Conservation (phyloP, 2,797 vertebrate genomes). For the Pseudomugil gertrudae region DNA sequence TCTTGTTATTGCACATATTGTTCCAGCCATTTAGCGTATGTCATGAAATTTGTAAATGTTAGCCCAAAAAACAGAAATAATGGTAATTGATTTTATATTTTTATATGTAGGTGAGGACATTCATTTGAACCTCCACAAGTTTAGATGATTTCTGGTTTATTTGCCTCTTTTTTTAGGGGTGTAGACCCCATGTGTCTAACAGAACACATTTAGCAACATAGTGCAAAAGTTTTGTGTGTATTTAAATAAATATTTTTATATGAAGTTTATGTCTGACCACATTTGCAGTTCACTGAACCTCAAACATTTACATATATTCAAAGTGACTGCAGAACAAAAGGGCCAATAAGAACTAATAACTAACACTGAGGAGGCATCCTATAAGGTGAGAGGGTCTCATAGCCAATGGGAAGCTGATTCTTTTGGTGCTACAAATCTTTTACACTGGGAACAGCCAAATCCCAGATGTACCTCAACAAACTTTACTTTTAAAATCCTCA, state of each 20-base stretch:
- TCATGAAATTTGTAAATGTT: neutral
- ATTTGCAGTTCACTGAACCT: neutral
- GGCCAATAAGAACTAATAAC: neutral
- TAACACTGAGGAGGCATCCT: neutral
- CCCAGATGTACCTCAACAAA: too few relatives aligned
- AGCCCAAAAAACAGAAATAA: neutral
- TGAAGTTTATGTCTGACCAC: too few relatives aligned
- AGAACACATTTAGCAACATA: neutral
- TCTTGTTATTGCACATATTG: neutral
- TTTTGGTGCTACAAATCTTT: too few relatives aligned
- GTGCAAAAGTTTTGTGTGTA: too few relatives aligned
- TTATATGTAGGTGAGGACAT: neutral
- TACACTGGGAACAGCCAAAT: too few relatives aligned
- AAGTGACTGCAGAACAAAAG: neutral
- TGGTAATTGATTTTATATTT: neutral
- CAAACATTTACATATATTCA: neutral
- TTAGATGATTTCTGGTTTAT: neutral
- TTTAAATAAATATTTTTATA: too few relatives aligned
- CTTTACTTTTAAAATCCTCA: too few relatives aligned
- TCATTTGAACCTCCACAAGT: neutral
- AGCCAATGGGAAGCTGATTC: neutral
- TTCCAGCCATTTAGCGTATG: neutral
- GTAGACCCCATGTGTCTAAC: neutral
- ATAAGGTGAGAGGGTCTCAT: neutral
- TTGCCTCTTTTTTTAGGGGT: neutral